Percentiles rank a stretch among this genome's conserved stretches.
Evolutionary conservation across 2,888 invertebrate species (phyloP).

Genomic region (Lysandra bellargus): DNA sequence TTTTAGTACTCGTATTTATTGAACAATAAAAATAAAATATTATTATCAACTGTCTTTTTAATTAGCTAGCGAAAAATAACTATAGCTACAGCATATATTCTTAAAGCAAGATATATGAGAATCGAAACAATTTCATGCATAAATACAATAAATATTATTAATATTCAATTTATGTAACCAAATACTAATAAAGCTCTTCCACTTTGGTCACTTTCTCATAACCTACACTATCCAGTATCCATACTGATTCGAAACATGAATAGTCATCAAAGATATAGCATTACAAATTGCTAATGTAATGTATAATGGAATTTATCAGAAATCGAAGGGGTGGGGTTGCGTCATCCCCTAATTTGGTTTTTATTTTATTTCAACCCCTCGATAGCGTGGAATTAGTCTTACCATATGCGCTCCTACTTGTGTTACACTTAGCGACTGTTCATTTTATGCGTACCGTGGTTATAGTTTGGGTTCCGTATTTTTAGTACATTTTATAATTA

Average conservation of each 20-base stretch:
- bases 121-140: too few species aligned
- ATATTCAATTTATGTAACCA: not conserved
- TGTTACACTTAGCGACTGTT: conserved; percentile 72
- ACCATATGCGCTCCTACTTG: conserved; percentile 79
- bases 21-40: too few species aligned
- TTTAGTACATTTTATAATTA: not conserved
- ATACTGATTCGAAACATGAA: not conserved
- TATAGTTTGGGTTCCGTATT: not conserved
- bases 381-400: conserved; percentile 73
- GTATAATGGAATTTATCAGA: conserved; percentile 78
- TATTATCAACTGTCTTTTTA: too few species aligned
- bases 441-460: conserved; percentile 56
- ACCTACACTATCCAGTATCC: not conserved
- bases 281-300: conserved; percentile 63
- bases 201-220: not conserved
- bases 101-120: too few species aligned
- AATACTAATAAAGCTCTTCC: not conserved
- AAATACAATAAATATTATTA: too few species aligned
- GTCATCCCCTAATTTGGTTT: conserved; percentile 79
- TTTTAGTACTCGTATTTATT: too few species aligned
- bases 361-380: conserved; percentile 73
- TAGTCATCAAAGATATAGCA: conserved; percentile 39
- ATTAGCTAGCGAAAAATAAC: too few species aligned
- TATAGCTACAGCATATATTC: too few species aligned
- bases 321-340: conserved; percentile 79